Conservation (phyloP, 2,888 invertebrate genomes). For the Andrena marginata region DNA sequence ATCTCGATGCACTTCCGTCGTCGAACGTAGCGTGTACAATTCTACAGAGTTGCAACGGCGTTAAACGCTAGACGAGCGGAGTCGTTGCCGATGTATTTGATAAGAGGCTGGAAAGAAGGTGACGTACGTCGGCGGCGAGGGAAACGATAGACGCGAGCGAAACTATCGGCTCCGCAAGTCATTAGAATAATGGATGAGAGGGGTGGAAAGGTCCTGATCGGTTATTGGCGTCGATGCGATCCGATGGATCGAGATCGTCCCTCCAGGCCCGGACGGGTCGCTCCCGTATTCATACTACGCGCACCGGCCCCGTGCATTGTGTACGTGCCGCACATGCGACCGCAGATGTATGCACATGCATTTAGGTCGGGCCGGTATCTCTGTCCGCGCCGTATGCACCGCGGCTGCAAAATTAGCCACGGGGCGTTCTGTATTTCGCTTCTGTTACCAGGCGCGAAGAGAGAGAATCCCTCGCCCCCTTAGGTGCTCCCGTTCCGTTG, state of each 20-base stretch:
- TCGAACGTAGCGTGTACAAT: too few relatives aligned
- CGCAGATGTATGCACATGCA: slow-evolving; percentile 58
- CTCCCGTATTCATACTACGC: slow-evolving; percentile 58
- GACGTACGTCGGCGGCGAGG: background rate
- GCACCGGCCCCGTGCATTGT: slow-evolving; percentile 41
- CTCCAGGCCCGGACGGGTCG: slow-evolving; percentile 9
- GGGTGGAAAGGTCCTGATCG: slow-evolving; percentile 34
- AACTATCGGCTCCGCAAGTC: slow-evolving; percentile 41
- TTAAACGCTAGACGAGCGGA: background rate
- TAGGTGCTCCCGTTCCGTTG: slow-evolving; percentile 33
- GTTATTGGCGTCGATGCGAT: slow-evolving; percentile 53
- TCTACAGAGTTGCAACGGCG: too few relatives aligned
- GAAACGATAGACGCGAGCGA: slow-evolving; percentile 37
- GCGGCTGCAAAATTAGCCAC: slow-evolving; percentile 69
- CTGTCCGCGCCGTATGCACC: slow-evolving; percentile 35
- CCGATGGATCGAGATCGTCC: slow-evolving; percentile 49
- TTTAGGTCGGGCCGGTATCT: slow-evolving; percentile 61
- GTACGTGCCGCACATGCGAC: slow-evolving; percentile 52
- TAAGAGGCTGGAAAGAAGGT: slow-evolving; percentile 7
- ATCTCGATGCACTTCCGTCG: too few relatives aligned
- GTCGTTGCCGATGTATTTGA: background rate
- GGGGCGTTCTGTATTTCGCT: slow-evolving; percentile 56
- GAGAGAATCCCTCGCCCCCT: slow-evolving; percentile 11
- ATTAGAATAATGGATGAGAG: slow-evolving; percentile 36
- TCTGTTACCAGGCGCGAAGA: slow-evolving; percentile 58